A percentile compares a stretch with the other conserved stretches of the same genome.
Conservation (phyloP, 92 coral and sea anemone genomes). For the Virgularia gustaviana region DNA sequence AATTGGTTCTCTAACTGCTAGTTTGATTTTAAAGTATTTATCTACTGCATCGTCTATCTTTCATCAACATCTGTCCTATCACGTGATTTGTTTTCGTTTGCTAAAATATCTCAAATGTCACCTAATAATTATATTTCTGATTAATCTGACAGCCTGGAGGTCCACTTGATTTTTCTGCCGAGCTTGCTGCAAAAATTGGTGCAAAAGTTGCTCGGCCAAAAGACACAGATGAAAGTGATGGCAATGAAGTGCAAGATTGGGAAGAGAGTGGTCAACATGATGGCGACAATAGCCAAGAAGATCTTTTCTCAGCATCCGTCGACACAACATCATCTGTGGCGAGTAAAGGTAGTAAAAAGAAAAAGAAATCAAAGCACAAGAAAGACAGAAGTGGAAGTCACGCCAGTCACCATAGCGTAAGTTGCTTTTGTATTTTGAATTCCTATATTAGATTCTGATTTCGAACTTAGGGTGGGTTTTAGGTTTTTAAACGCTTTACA, state of each 20-base stretch:
- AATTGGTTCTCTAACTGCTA: too few species aligned
- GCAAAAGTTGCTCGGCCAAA: conserved; percentile 20
- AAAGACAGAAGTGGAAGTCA: conserved; percentile 66
- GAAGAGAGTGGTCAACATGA: conserved; percentile 22
- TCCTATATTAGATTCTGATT: too few species aligned
- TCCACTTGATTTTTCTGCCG: conserved; percentile 85
- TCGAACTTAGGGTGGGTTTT: too few species aligned
- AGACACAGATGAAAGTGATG: conserved; percentile 6
- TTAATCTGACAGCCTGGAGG: conserved; percentile 45
- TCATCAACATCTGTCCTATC: too few species aligned
- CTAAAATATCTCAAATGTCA: too few species aligned
- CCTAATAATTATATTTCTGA: too few species aligned
- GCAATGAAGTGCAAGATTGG: conserved; percentile 12
- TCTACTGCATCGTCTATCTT: too few species aligned
- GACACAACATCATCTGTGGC: conserved; percentile 20
- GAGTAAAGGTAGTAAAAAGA: conserved; percentile 36
- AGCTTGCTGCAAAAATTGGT: conserved; percentile 57
- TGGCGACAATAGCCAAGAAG: conserved; percentile 10
- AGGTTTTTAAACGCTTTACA: too few species aligned
- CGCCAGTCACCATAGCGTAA: conserved; percentile 43
- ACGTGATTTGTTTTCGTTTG: too few species aligned
- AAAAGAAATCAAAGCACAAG: conserved; percentile 51
- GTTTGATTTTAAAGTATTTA: too few species aligned
- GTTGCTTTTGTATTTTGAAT: too few species aligned
- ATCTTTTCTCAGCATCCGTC: conserved; percentile 24